Conservation (phyloP, 2,113 vertebrate genomes). For the Elgaria multicarinata region DNA sequence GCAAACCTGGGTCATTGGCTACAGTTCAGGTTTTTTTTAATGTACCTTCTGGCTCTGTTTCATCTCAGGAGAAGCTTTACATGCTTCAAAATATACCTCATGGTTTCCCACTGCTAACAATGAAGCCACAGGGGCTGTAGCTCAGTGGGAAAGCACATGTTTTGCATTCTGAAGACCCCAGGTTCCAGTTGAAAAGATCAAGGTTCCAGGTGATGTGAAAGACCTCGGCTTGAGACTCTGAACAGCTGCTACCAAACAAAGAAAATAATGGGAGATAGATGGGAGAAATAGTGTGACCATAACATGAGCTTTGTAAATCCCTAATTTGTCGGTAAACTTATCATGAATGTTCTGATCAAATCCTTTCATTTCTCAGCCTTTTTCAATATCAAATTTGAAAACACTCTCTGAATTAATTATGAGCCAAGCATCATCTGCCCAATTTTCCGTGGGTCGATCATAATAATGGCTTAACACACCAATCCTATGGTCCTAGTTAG, state of each 20-base stretch:
- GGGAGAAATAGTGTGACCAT: background rate
- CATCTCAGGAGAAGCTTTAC: background rate
- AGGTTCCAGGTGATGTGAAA: background rate
- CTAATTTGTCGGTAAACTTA: slow-evolving; percentile 1
- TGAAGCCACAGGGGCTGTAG: background rate
- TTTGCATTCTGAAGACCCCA: background rate
- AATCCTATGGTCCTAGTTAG: too few species aligned
- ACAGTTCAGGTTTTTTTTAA: background rate
- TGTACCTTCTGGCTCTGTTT: background rate
- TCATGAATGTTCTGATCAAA: background rate
- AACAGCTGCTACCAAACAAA: background rate
- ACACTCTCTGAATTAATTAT: slow-evolving; percentile 50
- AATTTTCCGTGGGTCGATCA: background rate
- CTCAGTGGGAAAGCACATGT: background rate
- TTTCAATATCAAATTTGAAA: slow-evolving; percentile 24
- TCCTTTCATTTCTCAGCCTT: slow-evolving; percentile 32
- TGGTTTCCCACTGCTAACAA: background rate
- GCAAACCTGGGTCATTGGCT: background rate
- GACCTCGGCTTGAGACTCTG: background rate
- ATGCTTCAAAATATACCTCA: background rate
- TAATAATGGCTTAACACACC: slow-evolving; percentile 22
- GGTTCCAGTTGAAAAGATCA: background rate
- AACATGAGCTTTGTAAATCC: background rate
- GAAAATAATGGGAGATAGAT: background rate
- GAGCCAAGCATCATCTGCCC: slow-evolving; percentile 43